Conservation (phyloP, 2,888 invertebrate species). For the Pyrochroa serraticornis region DNA sequence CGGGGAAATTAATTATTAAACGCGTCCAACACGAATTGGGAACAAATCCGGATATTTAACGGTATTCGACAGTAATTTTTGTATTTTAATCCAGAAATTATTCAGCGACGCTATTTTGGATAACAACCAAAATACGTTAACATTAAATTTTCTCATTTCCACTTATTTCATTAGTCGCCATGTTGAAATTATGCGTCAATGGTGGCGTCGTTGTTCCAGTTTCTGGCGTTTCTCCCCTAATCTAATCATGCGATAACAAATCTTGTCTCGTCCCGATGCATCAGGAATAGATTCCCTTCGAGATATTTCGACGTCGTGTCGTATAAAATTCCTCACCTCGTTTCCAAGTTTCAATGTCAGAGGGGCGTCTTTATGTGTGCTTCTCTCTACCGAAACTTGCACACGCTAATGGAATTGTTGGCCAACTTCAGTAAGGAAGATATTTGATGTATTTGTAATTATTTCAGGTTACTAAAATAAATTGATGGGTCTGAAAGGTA, state of each 20-base stretch:
- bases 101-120: too few species aligned
- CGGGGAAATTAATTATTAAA: too few species aligned
- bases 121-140: too few species aligned
- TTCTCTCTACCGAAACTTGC: not conserved
- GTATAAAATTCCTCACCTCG: conserved; percentile 13
- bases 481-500: not conserved
- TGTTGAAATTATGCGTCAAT: too few species aligned
- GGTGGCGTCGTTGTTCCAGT: too few species aligned
- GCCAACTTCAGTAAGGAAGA: conserved; percentile 6
- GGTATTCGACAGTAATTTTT: too few species aligned
- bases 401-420: conserved; percentile 17
- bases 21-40: too few species aligned
- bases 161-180: too few species aligned
- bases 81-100: too few species aligned
- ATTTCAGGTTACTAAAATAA: too few species aligned
- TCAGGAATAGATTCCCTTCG: not conserved
- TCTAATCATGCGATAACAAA: conserved; percentile 6
- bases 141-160: too few species aligned
- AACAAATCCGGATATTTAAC: too few species aligned
- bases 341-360: conserved; percentile 15
- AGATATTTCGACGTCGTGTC: conserved; percentile 9
- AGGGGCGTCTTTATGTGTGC: conserved; percentile 5
- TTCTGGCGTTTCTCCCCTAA: conserved; percentile 2
- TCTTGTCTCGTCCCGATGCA: conserved; percentile 11
- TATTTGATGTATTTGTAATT: conserved; percentile 3